Conservation (phyloP, 1,140 invertebrate species). For the Heliconius himera region DNA sequence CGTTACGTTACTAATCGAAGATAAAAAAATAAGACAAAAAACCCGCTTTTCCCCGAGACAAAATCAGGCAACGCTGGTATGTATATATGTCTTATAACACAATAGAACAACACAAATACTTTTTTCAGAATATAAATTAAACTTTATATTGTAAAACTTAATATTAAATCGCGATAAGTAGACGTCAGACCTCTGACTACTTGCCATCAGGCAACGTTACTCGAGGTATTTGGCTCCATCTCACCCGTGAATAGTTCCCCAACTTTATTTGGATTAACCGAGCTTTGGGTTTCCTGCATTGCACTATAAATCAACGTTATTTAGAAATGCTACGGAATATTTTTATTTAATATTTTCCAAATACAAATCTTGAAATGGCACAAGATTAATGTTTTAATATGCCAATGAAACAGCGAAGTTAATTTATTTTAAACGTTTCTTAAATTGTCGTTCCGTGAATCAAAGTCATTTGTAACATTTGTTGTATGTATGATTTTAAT, state of each 20-base stretch:
- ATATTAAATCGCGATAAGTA: not conserved
- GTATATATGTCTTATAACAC: too few relatives aligned
- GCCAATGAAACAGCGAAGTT: not conserved
- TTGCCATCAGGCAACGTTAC: slow-evolving; percentile 34
- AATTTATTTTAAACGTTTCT: slow-evolving; percentile 1
- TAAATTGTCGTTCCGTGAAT: not conserved
- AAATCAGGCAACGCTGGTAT: too few relatives aligned
- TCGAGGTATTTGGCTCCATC: slow-evolving; percentile 49
- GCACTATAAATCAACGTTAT: slow-evolving; percentile 14
- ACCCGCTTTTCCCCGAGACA: too few relatives aligned
- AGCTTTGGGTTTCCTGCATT: slow-evolving; percentile 7
- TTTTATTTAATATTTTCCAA: slow-evolving; percentile 13
- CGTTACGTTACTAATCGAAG: too few relatives aligned
- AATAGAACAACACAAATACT: too few relatives aligned
- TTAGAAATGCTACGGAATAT: not conserved
- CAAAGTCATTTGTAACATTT: not conserved
- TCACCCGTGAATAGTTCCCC: slow-evolving; percentile 48
- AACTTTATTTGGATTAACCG: slow-evolving; percentile 51
- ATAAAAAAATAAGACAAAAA: too few relatives aligned
- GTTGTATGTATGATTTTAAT: not conserved
- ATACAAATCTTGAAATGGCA: slow-evolving; percentile 6
- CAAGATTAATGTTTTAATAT: slow-evolving; percentile 13
- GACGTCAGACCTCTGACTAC: slow-evolving; percentile 25
- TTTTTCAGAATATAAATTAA: not conserved
- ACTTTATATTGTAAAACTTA: not conserved